These are phyloP conservation scores for Petrophora chlorosata DNA, from an alignment of 2,888 invertebrate genomes.

Conservation along the genomic window DNA sequence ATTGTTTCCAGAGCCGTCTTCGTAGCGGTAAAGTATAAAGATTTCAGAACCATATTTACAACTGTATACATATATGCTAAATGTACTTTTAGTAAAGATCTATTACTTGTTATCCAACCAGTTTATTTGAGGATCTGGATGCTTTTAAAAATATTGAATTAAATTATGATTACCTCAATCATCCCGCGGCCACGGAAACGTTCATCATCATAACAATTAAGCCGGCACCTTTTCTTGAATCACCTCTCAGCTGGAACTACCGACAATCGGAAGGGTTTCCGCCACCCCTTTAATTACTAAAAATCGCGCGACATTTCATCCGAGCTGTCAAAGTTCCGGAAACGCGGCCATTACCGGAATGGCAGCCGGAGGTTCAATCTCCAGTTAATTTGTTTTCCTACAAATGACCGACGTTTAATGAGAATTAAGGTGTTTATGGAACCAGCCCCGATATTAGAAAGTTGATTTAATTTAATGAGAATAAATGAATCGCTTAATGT, in stretches of 20 bases:
- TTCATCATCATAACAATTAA: slow-evolving; percentile 37
- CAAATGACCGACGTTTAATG: slow-evolving; percentile 73
- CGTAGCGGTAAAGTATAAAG: too few species aligned
- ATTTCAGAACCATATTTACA: too few species aligned
- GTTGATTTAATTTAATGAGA: slow-evolving; percentile 67
- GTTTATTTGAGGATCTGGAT: too few species aligned
- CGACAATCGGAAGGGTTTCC: slow-evolving; percentile 36
- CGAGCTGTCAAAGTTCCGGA: slow-evolving; percentile 75
- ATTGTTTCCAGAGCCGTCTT: too few species aligned
- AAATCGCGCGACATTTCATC: slow-evolving; percentile 80
- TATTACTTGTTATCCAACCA: too few species aligned
- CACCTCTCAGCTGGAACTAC: slow-evolving; percentile 29
- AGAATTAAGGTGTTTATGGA: slow-evolving; percentile 79
- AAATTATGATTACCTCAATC: slow-evolving; percentile 16
- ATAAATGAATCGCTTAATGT: slow-evolving; percentile 62
- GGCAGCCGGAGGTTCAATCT: slow-evolving; percentile 54
- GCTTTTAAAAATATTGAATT: slow-evolving; percentile 19
- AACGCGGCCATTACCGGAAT: slow-evolving; percentile 66
- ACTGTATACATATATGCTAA: too few species aligned
- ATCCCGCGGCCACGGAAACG: slow-evolving; percentile 18
- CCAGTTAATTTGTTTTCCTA: slow-evolving; percentile 75
- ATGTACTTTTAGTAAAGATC: too few species aligned
- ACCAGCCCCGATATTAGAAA: slow-evolving; percentile 60
- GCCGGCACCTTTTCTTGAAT: slow-evolving; percentile 27
- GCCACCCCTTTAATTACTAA: slow-evolving; percentile 73